A percentile compares a stretch with the other conserved stretches of the same genome.
Conservation (phyloP, 2,113 vertebrate species). For the Calcarius ornatus region DNA sequence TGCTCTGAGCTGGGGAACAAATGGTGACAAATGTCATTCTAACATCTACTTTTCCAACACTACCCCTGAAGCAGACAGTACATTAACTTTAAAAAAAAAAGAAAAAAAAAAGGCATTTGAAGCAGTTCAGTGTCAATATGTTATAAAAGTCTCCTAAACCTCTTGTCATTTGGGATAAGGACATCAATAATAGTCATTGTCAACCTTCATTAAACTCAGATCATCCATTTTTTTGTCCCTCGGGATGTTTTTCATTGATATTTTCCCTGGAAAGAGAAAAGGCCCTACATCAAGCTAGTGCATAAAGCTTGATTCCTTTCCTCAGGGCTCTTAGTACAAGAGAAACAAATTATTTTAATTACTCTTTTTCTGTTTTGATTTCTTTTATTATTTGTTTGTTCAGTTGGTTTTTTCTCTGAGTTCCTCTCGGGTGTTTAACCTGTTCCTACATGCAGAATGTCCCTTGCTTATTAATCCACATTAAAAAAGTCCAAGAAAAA, state of each 20-base stretch:
- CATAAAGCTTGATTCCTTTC: constrained; percentile 41
- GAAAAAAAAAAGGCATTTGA: constrained; percentile 8
- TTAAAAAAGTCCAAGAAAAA: not conserved
- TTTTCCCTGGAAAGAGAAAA: constrained; percentile 59
- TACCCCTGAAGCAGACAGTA: not conserved
- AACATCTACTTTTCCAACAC: not conserved
- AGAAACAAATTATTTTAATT: constrained; percentile 55
- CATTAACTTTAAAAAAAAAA: not conserved
- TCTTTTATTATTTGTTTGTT: not conserved
- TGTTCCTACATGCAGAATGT: not conserved
- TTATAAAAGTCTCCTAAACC: constrained; percentile 37
- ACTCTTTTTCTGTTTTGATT: not conserved
- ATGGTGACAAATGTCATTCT: constrained; percentile 38
- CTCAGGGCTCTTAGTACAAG: constrained; percentile 32
- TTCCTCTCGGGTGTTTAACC: not conserved
- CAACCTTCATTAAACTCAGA: constrained; percentile 70
- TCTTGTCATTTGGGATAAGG: constrained; percentile 67
- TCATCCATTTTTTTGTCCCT: constrained; percentile 58
- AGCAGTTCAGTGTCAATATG: constrained; percentile 44
- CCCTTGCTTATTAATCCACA: not conserved
- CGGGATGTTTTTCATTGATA: constrained; percentile 67
- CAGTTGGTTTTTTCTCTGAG: not conserved
- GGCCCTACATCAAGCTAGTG: constrained; percentile 7
- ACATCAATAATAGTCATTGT: constrained; percentile 74
- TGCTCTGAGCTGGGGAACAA: constrained; percentile 16